Percentiles rank a stretch among this genome's conserved stretches.
Conservation (phyloP, 2,797 vertebrate genomes). For the Melopsittacus undulatus region DNA sequence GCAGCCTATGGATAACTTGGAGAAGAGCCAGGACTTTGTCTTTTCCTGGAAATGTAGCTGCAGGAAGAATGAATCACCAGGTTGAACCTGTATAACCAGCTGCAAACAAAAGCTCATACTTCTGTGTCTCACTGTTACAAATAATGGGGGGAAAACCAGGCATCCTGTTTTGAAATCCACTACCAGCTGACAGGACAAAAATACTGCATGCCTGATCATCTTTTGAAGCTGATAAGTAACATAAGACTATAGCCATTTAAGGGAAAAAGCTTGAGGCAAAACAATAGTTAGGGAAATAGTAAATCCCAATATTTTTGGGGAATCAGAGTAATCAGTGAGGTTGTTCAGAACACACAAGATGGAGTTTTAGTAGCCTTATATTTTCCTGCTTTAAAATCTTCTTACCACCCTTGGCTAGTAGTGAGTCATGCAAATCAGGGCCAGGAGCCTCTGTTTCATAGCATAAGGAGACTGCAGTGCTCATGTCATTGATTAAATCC, state of each 20-base stretch:
- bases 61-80: conserved; percentile 67
- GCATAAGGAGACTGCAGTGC: conserved; percentile 10
- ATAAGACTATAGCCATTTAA: conserved; percentile 27
- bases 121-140: conserved; percentile 29
- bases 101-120: conserved; percentile 62
- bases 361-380: not conserved
- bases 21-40: conserved; percentile 51
- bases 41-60: conserved; percentile 59
- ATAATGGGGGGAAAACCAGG: conserved; percentile 61
- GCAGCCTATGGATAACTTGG: conserved; percentile 30
- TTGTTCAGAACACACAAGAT: not conserved
- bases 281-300: not conserved
- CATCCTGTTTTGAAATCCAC: conserved; percentile 64
- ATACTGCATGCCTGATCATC: not conserved
- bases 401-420: not conserved
- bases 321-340: not conserved
- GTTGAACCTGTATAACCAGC: conserved; percentile 39
- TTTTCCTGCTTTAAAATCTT: not conserved
- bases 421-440: not conserved
- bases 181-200: conserved; percentile 54
- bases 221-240: conserved; percentile 25
- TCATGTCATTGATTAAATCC: conserved; percentile 31
- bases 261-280: conserved; percentile 1
- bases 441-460: not conserved
- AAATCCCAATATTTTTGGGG: not conserved